Percentiles rank a stretch among this genome's conserved stretches.
Conservation (phyloP, 2,113 vertebrate genomes). For the Hippolais icterina region DNA sequence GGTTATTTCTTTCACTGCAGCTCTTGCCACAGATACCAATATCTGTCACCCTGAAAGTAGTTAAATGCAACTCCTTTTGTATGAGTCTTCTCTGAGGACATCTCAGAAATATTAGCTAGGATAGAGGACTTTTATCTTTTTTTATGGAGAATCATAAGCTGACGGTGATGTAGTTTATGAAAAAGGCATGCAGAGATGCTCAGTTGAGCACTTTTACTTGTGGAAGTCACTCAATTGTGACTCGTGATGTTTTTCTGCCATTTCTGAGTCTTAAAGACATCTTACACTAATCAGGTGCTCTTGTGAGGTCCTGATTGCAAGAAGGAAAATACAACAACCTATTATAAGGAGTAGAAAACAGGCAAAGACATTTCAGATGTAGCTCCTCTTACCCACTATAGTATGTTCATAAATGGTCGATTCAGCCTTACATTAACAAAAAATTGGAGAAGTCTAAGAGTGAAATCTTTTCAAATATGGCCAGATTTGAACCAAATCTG, state of each 20-base stretch:
- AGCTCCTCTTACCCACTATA: not conserved
- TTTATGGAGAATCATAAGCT: not conserved
- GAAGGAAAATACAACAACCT: not conserved
- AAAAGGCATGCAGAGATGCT: not conserved
- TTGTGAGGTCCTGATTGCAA: not conserved
- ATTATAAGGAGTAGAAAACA: not conserved
- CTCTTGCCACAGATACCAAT: not conserved
- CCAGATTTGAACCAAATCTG: not conserved
- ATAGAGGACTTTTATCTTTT: not conserved
- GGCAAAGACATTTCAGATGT: not conserved
- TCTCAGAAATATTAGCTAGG: not conserved
- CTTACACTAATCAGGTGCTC: not conserved
- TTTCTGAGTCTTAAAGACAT: not conserved
- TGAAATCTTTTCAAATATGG: not conserved
- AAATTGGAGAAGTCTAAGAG: not conserved
- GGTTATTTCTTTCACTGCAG: not conserved
- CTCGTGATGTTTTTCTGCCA: not conserved
- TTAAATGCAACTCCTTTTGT: not conserved
- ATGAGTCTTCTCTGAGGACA: not conserved
- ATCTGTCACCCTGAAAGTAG: not conserved
- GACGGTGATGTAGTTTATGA: rapidly evolving
- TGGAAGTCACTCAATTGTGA: not conserved
- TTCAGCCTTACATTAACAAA: not conserved
- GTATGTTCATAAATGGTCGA: not conserved
- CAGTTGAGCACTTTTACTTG: not conserved